phyloP scores from a whole-genome alignment of 2,888 invertebrate species.

The Drosophila infuscata region DNA sequence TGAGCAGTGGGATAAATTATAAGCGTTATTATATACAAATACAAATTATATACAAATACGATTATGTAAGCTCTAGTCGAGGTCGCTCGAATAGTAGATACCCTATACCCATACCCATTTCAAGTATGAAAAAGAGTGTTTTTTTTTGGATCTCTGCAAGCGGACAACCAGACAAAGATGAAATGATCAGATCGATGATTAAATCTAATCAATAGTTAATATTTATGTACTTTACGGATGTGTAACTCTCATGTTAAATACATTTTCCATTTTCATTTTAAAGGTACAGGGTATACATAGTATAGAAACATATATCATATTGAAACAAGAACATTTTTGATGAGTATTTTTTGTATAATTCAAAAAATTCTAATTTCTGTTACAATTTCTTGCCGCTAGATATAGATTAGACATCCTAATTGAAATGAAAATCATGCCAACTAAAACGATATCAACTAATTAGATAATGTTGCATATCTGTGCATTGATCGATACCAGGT shows the following conservation, averaged over 20 bases:
- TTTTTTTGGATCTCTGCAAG: neutral
- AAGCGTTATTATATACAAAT: neutral
- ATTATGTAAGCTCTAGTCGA: slow-evolving; percentile 2
- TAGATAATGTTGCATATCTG: slow-evolving; percentile 6
- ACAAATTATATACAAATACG: neutral
- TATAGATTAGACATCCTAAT: neutral
- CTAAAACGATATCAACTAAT: slow-evolving; percentile 15
- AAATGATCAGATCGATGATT: neutral
- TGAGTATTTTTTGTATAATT: neutral
- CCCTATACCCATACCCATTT: slow-evolving; percentile 1
- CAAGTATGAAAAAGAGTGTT: neutral
- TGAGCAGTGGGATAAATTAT: neutral
- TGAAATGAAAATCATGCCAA: slow-evolving; percentile 20
- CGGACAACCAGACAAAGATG: neutral
- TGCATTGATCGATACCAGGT: slow-evolving; percentile 22
- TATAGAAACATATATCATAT: neutral
- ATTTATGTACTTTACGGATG: neutral
- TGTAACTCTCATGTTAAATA: neutral
- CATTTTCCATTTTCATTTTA: neutral
- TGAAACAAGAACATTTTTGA: neutral
- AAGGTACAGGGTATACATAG: neutral
- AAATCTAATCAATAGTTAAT: neutral
- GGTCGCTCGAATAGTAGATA: neutral
- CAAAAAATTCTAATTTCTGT: neutral
- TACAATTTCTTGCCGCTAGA: slow-evolving; percentile 1